Conservation (phyloP, 2,888 invertebrate genomes). For the Globia sparganii region DNA sequence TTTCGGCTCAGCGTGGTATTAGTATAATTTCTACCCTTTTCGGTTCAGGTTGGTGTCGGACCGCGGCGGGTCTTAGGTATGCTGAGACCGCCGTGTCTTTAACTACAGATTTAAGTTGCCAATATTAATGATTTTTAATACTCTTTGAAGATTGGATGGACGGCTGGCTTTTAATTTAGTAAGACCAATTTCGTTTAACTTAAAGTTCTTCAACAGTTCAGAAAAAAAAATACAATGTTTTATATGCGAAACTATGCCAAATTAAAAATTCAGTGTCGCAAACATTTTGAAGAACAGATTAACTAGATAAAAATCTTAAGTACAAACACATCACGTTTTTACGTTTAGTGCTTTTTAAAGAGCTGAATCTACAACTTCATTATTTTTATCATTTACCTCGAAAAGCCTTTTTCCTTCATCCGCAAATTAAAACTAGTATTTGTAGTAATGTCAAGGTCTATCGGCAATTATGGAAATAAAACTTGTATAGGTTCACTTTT, state of each 20-base stretch:
- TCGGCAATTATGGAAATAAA: slow-evolving; percentile 25
- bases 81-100: background rate
- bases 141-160: background rate
- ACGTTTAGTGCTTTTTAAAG: slow-evolving; percentile 52
- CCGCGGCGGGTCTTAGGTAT: background rate
- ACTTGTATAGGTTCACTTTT: slow-evolving; percentile 13
- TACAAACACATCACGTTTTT: slow-evolving; percentile 55
- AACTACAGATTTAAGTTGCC: background rate
- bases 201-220: background rate
- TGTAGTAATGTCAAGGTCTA: slow-evolving; percentile 55
- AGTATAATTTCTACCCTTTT: slow-evolving; percentile 41
- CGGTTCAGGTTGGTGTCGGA: background rate
- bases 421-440: slow-evolving; percentile 41
- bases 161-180: background rate
- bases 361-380: slow-evolving; percentile 53
- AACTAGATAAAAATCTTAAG: slow-evolving; percentile 45
- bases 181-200: background rate
- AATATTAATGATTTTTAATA: background rate
- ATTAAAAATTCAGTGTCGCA: slow-evolving; percentile 19
- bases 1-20: slow-evolving; percentile 13
- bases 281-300: slow-evolving; percentile 39
- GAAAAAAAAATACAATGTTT: background rate
- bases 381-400: slow-evolving; percentile 41
- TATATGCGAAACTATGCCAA: slow-evolving; percentile 1
- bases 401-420: slow-evolving; percentile 35